Evolutionary conservation across 1,140 invertebrate species (phyloP).

Genomic region (Pogonognathellus flavescens): DNA sequence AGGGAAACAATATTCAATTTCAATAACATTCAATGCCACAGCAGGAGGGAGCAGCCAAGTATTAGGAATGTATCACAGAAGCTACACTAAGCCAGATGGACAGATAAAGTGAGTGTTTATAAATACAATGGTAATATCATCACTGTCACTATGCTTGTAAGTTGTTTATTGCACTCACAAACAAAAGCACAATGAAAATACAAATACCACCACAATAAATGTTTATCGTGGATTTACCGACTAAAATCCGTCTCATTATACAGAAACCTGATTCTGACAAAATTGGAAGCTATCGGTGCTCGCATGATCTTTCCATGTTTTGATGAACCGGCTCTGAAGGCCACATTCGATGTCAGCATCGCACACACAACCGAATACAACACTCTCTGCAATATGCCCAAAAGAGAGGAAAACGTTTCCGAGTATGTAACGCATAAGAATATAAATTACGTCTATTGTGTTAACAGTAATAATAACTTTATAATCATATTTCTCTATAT

Average conservation of each 20-base stretch:
- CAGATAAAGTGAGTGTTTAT: not conserved
- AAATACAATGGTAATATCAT: not conserved
- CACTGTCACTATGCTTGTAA: too few species aligned
- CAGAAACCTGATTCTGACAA: constrained; percentile 86
- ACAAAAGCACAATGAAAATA: too few species aligned
- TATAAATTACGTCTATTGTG: too few species aligned
- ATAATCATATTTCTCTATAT: not conserved
- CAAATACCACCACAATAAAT: too few species aligned
- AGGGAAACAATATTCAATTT: not conserved
- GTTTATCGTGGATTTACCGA: too few species aligned
- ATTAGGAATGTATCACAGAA: constrained; percentile 5
- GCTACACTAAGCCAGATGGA: not conserved
- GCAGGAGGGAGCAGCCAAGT: not conserved
- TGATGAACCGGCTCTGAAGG: constrained; percentile 89
- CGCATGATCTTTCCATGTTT: constrained; percentile 84
- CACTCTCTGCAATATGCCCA: not conserved
- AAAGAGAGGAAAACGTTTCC: not conserved
- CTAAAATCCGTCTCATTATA: constrained; percentile 5
- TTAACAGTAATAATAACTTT: too few species aligned
- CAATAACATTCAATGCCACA: not conserved
- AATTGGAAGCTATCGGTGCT: constrained; percentile 94
- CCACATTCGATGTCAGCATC: constrained; percentile 75
- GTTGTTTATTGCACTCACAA: too few species aligned
- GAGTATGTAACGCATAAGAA: not conserved
- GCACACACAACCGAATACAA: constrained; percentile 61